phyloP scores from a whole-genome alignment of 1,140 invertebrate genomes.

The Laupala kohalensis region DNA sequence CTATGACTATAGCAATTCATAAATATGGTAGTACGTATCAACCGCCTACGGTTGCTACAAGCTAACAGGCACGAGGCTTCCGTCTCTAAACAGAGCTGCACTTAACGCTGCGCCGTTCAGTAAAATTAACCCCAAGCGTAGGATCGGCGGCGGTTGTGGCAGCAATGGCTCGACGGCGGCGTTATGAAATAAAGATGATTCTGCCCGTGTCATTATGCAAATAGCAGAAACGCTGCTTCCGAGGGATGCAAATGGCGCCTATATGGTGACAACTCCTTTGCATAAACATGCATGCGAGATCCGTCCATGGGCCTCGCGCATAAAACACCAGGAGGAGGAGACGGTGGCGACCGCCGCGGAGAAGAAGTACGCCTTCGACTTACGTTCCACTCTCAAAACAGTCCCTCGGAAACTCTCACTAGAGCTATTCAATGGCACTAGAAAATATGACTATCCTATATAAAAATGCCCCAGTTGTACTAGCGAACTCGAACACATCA shows the following conservation, averaged over 20 bases:
- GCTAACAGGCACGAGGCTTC: too few relatives aligned
- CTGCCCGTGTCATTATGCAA: neutral
- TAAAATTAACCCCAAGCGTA: neutral
- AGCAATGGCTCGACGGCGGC: too few relatives aligned
- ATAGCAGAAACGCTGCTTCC: neutral
- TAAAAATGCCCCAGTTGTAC: neutral
- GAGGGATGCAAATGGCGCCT: neutral
- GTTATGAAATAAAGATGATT: neutral
- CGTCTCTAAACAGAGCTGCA: too few relatives aligned
- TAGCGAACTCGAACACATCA: neutral
- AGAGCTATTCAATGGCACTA: neutral
- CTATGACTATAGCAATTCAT: too few relatives aligned
- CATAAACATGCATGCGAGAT: neutral
- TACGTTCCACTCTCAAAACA: too few relatives aligned
- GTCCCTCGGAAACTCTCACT: neutral
- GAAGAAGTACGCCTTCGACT: too few relatives aligned
- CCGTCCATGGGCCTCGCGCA: neutral
- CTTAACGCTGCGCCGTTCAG: neutral
- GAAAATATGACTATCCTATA: neutral
- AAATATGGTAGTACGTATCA: too few relatives aligned
- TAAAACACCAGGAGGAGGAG: neutral
- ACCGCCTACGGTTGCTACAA: too few relatives aligned
- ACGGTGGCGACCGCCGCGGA: too few relatives aligned
- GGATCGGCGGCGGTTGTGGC: neutral
- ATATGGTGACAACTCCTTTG: neutral